Base-by-base conservation (phyloP, 2,888 invertebrate species). In the Acrobasis consociella region DNA sequence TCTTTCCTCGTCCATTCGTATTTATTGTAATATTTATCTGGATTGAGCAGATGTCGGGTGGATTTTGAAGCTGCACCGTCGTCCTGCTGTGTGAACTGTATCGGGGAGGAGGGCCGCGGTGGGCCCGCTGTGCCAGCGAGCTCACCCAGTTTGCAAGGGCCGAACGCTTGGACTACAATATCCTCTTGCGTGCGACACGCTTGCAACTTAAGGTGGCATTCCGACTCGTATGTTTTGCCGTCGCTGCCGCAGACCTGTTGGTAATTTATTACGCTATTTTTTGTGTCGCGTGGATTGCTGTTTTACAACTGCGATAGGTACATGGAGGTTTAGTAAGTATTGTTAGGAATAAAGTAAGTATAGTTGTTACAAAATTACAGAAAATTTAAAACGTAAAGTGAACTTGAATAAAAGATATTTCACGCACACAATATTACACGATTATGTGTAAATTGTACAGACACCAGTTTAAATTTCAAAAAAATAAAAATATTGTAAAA, bases 141-240 rank as follows among this genome's bases (percentile, higher is more conserved):
- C 77, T 95, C 94, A 66, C 95, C 94, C 72, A 95, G 93, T 91
- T 95, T 94, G 85, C 96, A 96, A 65, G 95, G 94, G 55, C 96
- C 96, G 72, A 96, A 95, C 1, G 96, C 95, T 85, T 95, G 95
- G 7, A 97, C 94, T 38, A 95, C 95, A 69, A 97, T 95, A 77
- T 96, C 95, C 74, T 95, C 95, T 89, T 97, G 97, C 77, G 95
- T 93, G 75, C 96, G 94, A 88, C 98, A 98, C 61, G 97, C 96
- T 85, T 97, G 95, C 78, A 96, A 94, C 73, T 96, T 94, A 67
- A 97, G 93, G 78, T 95, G 95, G 82, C 98, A 98, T 80, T 97
- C 96, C 69, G 97, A 97, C 73, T 96, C 94, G 85, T 97, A 97
- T 65, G 96, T 96, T 87, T 96, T 95, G 62, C 96, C 96, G 78